Evolutionary conservation across 2,113 vertebrate species (phyloP).

Genomic region (Takifugu flavidus): DNA sequence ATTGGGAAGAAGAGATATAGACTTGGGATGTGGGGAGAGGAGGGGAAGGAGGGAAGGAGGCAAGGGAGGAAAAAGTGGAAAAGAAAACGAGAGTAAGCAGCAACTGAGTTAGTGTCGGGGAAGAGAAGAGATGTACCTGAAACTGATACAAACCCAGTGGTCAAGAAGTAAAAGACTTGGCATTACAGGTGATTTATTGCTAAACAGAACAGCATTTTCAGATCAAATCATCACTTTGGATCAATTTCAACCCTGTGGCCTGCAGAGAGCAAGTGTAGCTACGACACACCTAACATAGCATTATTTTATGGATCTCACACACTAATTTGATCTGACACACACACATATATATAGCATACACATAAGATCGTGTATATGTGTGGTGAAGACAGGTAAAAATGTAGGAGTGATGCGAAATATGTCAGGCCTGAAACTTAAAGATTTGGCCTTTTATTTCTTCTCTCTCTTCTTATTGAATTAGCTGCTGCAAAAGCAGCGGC

Average conservation of each 20-base stretch:
- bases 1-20: not conserved
- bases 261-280: not conserved
- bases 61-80: conserved; percentile 50
- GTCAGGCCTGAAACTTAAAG: not conserved
- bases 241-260: too few relatives aligned
- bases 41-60: conserved; percentile 1
- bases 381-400: conserved; percentile 53
- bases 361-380: conserved; percentile 22
- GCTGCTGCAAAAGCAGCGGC: conserved; percentile 4
- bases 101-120: conserved; percentile 59
- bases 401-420: conserved; percentile 21
- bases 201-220: too few relatives aligned
- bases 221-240: too few relatives aligned
- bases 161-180: not conserved
- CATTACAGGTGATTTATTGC: too few relatives aligned
- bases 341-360: conserved; percentile 17
- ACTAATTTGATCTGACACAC: conserved; percentile 12
- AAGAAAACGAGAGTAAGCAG: conserved; percentile 63
- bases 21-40: not conserved
- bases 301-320: conserved; percentile 11
- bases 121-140: conserved; percentile 22
- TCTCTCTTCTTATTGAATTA: conserved; percentile 4
- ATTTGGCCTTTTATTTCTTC: not conserved
- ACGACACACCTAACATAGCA: conserved; percentile 5
- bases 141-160: conserved; percentile 31